A percentile compares a stretch with the other conserved stretches of the same genome.
Conservation (phyloP, 1,140 invertebrate genomes). For the Brachionus plicatilis region DNA sequence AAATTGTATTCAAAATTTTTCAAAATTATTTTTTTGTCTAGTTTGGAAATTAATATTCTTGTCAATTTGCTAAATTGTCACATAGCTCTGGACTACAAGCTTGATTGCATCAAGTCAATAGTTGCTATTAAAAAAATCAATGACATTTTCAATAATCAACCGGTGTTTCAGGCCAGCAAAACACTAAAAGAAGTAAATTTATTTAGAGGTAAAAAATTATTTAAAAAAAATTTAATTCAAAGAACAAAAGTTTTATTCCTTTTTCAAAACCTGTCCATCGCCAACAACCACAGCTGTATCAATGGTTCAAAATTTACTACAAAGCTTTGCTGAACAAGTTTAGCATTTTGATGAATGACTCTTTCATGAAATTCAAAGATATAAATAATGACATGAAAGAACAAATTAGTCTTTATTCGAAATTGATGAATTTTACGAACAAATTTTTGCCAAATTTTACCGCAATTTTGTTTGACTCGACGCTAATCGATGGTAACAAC, state of each 20-base stretch:
- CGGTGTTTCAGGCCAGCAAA: neutral
- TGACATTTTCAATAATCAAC: constrained; percentile 18
- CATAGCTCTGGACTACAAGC: constrained; percentile 7
- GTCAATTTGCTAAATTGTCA: constrained; percentile 4
- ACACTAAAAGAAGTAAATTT: neutral
- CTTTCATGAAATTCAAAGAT: neutral
- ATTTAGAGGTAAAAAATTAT: neutral
- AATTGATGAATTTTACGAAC: neutral
- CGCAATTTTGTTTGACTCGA: constrained; percentile 13
- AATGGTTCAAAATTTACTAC: constrained; percentile 39
- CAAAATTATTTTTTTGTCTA: neutral
- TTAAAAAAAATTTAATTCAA: neutral
- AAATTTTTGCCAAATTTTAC: neutral
- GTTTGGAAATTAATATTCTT: constrained; percentile 19
- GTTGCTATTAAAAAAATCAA: constrained; percentile 8
- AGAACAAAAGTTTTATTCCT: constrained; percentile 14
- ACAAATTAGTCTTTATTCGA: neutral
- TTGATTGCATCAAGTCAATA: constrained; percentile 28
- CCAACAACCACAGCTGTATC: neutral
- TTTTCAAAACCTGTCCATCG: neutral
- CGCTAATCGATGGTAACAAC: neutral
- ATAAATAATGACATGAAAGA: constrained; percentile 4
- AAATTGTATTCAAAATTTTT: neutral
- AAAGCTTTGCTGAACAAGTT: constrained; percentile 9
- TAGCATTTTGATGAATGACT: constrained; percentile 31